These are phyloP conservation scores for Forbesichthys agassizii DNA, from an alignment of 2,113 vertebrate species.

Conservation along the genomic window DNA sequence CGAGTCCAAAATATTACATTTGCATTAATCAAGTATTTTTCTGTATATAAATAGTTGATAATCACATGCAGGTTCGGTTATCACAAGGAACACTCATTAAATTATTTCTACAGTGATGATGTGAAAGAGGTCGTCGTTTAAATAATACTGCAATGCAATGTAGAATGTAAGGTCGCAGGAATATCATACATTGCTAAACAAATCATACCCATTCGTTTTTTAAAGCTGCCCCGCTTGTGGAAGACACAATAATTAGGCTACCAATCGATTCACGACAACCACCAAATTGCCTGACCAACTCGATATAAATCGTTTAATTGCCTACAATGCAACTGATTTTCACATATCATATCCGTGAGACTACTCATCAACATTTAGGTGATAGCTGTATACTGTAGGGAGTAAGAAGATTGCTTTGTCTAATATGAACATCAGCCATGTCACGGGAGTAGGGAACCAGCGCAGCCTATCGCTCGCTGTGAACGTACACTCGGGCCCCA, in stretches of 20 bases:
- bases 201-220: not conserved
- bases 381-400: constrained; percentile 58
- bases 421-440: constrained; percentile 81
- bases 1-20: constrained; percentile 36
- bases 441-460: constrained; percentile 34
- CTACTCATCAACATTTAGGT: constrained; percentile 56
- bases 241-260: constrained; percentile 52
- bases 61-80: too few relatives aligned
- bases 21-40: constrained; percentile 35
- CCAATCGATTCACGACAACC: constrained; percentile 57
- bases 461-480: constrained; percentile 69
- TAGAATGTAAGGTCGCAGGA: not conserved
- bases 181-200: not conserved
- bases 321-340: constrained; percentile 35
- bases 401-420: constrained; percentile 73
- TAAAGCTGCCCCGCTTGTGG: constrained; percentile 23
- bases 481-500: constrained; percentile 77
- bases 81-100: too few relatives aligned
- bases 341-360: constrained; percentile 46
- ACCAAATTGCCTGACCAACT: constrained; percentile 18
- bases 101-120: too few relatives aligned
- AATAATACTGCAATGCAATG: not conserved
- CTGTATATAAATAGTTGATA: not conserved
- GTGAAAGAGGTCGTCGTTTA: too few relatives aligned
- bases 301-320: constrained; percentile 1